phyloP scores from a whole-genome alignment of 2,797 vertebrate species.

The Rhinichthys osculus region DNA sequence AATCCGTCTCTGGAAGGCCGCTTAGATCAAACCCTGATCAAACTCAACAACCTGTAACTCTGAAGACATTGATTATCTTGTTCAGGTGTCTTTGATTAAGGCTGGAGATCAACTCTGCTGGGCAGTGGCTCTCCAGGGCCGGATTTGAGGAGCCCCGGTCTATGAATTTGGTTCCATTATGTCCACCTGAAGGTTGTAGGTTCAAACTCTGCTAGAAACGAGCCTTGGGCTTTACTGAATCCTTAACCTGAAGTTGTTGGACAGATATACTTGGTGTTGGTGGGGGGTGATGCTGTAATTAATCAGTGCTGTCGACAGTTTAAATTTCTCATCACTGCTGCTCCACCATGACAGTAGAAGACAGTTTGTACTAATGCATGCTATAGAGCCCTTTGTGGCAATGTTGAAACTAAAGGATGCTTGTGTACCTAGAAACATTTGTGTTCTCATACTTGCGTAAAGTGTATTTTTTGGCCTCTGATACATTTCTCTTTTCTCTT shows the following conservation, averaged over 20 bases:
- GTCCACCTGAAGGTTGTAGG: not conserved
- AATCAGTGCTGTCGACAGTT: not conserved
- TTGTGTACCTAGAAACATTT: not conserved
- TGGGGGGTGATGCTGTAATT: not conserved
- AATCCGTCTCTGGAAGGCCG: not conserved
- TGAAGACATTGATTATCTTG: not conserved
- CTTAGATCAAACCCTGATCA: not conserved
- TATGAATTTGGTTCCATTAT: not conserved
- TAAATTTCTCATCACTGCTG: not conserved
- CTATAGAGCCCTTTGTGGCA: not conserved
- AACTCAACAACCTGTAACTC: not conserved
- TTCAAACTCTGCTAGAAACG: not conserved
- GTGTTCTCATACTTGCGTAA: not conserved
- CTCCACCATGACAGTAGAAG: not conserved
- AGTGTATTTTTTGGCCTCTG: not conserved
- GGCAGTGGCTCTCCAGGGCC: not conserved
- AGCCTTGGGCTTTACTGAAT: not conserved
- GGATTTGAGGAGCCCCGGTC: not conserved
- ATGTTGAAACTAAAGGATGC: not conserved
- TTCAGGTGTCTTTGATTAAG: not conserved
- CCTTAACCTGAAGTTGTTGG: not conserved
- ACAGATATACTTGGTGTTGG: not conserved
- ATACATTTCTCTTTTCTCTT: slow-evolving; percentile 37
- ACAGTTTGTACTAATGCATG: not conserved
- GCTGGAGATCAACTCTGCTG: not conserved